Percentiles rank a stretch among this genome's conserved stretches.
Evolutionary conservation across 2,113 vertebrate genomes (phyloP).

Genomic region (Mystacornis crossleyi): DNA sequence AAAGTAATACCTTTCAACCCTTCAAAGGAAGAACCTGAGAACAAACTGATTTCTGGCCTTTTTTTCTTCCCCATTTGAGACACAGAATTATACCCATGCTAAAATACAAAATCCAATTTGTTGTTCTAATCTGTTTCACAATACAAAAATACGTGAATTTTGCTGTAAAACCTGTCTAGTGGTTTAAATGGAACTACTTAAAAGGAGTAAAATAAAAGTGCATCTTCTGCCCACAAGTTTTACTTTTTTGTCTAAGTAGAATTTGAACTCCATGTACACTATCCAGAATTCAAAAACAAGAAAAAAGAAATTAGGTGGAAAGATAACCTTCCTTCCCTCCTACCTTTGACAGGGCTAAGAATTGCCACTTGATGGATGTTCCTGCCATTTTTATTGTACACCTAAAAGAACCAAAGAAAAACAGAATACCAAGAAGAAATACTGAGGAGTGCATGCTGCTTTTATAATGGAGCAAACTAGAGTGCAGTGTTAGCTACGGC

Average conservation of each 20-base stretch:
- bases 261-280: neutral
- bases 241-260: neutral
- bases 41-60: neutral
- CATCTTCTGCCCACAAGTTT: neutral
- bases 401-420: neutral
- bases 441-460: neutral
- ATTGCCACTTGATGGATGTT: neutral
- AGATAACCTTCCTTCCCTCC: neutral
- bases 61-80: neutral
- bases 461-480: neutral
- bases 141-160: neutral
- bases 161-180: neutral
- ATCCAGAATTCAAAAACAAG: neutral
- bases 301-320: neutral
- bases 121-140: neutral
- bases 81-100: neutral
- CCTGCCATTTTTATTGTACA: neutral
- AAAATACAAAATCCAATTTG: neutral
- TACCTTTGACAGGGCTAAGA: neutral
- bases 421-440: neutral
- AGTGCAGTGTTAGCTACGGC: neutral
- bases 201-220: neutral
- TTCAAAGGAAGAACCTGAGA: neutral
- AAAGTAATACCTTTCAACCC: neutral
- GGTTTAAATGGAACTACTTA: neutral